Conservation (phyloP, 2,113 vertebrate species). For the Melozone crissalis region DNA sequence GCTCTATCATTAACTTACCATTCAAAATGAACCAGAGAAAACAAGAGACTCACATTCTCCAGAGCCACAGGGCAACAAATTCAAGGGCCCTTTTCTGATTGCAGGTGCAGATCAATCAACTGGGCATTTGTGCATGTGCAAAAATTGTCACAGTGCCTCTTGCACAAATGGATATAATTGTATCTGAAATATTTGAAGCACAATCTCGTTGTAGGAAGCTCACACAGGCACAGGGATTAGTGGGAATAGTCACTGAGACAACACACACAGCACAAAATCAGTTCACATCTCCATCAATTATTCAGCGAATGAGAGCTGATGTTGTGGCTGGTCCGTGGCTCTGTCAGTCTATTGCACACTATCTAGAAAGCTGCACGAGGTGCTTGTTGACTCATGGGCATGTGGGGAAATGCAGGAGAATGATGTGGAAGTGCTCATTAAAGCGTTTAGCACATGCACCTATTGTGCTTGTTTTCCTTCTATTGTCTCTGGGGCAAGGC, state of each 20-base stretch:
- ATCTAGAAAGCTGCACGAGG: conserved; percentile 42
- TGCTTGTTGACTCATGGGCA: conserved; percentile 55
- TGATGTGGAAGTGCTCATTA: conserved; percentile 63
- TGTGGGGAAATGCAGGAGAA: conserved; percentile 45
- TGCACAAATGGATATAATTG: not conserved
- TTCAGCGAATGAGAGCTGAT: not conserved
- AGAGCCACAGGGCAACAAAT: not conserved
- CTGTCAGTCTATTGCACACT: not conserved
- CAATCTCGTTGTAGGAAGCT: not conserved
- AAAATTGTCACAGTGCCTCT: not conserved
- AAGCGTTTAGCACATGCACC: conserved; percentile 62
- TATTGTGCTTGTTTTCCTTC: conserved; percentile 60
- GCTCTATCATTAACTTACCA: not conserved
- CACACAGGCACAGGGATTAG: not conserved
- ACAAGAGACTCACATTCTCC: not conserved
- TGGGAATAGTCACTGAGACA: not conserved
- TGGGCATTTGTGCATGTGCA: not conserved
- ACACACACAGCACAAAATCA: rapidly evolving
- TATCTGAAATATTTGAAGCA: not conserved
- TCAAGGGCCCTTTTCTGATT: not conserved
- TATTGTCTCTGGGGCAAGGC: conserved; percentile 37
- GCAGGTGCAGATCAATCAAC: not conserved
- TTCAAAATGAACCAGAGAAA: not conserved
- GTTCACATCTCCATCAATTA: not conserved
- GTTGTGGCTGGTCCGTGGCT: not conserved